These are phyloP conservation scores for Bombus huntii DNA, from an alignment of 1,140 invertebrate species.

Conservation along the genomic window DNA sequence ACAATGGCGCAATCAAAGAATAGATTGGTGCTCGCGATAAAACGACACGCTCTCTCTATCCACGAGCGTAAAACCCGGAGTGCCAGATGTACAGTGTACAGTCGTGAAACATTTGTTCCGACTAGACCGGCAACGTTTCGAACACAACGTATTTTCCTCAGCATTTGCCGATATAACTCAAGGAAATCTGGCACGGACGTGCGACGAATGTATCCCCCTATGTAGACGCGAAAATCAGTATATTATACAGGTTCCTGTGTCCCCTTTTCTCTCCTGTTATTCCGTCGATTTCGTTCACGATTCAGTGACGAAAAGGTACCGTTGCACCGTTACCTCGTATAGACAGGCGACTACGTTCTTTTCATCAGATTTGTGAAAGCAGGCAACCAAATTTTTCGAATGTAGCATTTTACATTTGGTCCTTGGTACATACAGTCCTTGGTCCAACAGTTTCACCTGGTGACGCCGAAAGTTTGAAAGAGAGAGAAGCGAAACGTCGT, in stretches of 20 bases:
- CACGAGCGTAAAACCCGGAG: constrained; percentile 1
- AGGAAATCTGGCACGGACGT: constrained; percentile 45
- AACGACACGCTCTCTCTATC: constrained; percentile 4
- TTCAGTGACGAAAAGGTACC: background rate
- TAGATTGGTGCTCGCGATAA: constrained; percentile 36
- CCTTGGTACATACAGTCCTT: too few relatives aligned
- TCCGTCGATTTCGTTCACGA: background rate
- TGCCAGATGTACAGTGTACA: background rate
- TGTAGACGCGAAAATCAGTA: constrained; percentile 38
- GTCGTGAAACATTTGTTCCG: constrained; percentile 34
- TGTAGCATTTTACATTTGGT: too few relatives aligned
- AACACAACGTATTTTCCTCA: constrained; percentile 34
- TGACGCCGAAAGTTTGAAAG: background rate
- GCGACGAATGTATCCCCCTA: constrained; percentile 28
- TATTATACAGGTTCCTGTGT: constrained; percentile 19
- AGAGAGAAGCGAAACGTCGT: too few relatives aligned
- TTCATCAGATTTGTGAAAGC: background rate
- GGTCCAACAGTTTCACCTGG: background rate
- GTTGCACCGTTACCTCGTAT: too few relatives aligned
- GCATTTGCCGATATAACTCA: constrained; percentile 48
- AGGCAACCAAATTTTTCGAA: too few relatives aligned
- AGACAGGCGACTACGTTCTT: background rate
- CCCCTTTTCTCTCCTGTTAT: too few relatives aligned
- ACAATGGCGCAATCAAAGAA: constrained; percentile 43
- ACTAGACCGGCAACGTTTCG: constrained; percentile 21